Conservation (phyloP, 2,888 invertebrate genomes). For the Cerastoderma edule region DNA sequence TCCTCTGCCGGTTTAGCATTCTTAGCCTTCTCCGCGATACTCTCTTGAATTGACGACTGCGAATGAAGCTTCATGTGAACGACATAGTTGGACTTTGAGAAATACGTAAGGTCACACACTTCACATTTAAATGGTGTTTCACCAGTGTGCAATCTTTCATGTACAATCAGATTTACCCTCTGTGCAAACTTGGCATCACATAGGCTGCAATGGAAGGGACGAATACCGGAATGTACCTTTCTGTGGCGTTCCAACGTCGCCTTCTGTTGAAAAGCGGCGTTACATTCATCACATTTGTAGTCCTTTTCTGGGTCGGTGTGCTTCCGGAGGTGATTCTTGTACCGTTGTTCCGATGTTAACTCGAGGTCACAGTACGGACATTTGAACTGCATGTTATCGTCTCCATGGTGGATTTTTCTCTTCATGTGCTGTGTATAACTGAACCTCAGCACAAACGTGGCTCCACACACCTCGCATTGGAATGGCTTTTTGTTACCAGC, state of each 20-base stretch:
- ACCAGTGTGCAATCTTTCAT: background rate
- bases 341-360: background rate
- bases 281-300: conserved; percentile 1
- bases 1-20: background rate
- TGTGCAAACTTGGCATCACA: background rate
- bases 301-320: background rate
- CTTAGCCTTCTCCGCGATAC: no score
- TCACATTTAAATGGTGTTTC: conserved; percentile 7
- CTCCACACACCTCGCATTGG: background rate
- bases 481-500: background rate
- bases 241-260: background rate
- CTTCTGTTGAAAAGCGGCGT: background rate
- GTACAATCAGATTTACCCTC: background rate
- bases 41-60: background rate
- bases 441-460: background rate
- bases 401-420: background rate
- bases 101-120: background rate
- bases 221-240: background rate
- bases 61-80: background rate
- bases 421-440: background rate
- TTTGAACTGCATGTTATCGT: background rate
- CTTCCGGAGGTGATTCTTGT: background rate
- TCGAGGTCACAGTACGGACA: background rate
- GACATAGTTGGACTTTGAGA: background rate
- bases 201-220: background rate